Evolutionary conservation across 2,888 invertebrate species (phyloP), one percentile per base, ranked within the genome.

Genomic region (Calameuta filiformis): DNA sequence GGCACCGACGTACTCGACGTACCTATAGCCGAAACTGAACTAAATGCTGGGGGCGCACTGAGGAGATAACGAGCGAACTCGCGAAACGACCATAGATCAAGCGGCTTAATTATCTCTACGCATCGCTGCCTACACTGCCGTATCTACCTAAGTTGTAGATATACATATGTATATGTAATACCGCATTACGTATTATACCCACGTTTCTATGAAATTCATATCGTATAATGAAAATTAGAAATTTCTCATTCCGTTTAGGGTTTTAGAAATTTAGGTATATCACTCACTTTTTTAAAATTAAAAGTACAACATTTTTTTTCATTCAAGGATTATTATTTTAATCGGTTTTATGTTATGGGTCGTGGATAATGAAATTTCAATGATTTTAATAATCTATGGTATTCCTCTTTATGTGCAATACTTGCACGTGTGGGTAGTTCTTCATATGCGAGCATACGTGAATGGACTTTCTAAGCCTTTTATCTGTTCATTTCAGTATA

Each of bases 41-140:
- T 88, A 89, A 90, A 90, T 88, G 88, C 87, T 83, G 87, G 85
- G 83, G 80, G 84, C 84, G 85, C 83, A 87, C 88, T 86, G 89
- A 89, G 89, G 91, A 91, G 91, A 91, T 91, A 91, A 91, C 91
- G 91, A 91, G 91, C 91, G 89, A 91, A 91, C 90, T 91, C 91
- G 91, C 90, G 90, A 91, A 91, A 89, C 87, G 90, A 85, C 90
- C 88, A 90, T 91, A 91, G 89, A 91, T 91, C 91, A 91, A 84
- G 85, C 86, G 88, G 90, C 91, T 91, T 91, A 91, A 91, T 91
- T 91, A 91, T 91, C 91, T 90, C 88, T 86, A 89, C 89, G 89
- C 90, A 91, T 89, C 89, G 87, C 86, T 84, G 85, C 85, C 86
- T 85, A 56, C 56, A 56, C 56, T 56, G 23, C 56, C 23, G 23